Evolutionary conservation across 2,888 invertebrate genomes (phyloP), one percentile per base, ranked within the genome.

Genomic region (Limnephilus rhombicus): DNA sequence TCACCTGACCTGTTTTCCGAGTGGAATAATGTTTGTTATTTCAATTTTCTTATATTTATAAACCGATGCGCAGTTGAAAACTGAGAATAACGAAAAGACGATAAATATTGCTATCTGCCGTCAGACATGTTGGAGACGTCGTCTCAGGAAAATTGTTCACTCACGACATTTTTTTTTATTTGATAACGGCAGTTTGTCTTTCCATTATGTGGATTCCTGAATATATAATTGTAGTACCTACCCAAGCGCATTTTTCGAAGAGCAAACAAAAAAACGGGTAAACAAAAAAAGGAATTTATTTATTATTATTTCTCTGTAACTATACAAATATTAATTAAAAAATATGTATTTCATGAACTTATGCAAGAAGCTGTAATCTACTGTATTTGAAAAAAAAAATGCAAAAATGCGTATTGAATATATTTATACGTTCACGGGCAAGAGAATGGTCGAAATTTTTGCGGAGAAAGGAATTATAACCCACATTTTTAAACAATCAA

Each of bases 71-170:
- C 80, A 90, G 80, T 49, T 82, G 68, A 81, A 91, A 92, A 90
- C 95, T 94, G 94, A 95, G 94, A 95, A 94, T 89, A 94, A 95
- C 94, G 94, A 94, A 95, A 95, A 95, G 95, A 96, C 96, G 96
- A 96, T 96, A 96, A 96, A 96, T 96, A 96, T 96, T 96, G 95
- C 95, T 95, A 96, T 96, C 90, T 89, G 96, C 96, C 95, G 96
- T 96, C 96, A 95, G 96, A 96, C 96, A 96, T 96, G 96, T 96
- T 96, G 96, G 95, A 96, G 96, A 96, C 96, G 95, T 96, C 96
- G 95, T 96, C 95, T 96, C 95, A 95, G 95, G 95, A 95, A 95
- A 95, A 94, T 85, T 37, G 68, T 49, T 53, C 87, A 31, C 18
- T 53, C 49, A 53, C 24, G 53, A 49, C 85, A 87, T 91, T 92